phyloP scores from a whole-genome alignment of 2,797 vertebrate genomes.

The Cyclopterus lumpus region DNA sequence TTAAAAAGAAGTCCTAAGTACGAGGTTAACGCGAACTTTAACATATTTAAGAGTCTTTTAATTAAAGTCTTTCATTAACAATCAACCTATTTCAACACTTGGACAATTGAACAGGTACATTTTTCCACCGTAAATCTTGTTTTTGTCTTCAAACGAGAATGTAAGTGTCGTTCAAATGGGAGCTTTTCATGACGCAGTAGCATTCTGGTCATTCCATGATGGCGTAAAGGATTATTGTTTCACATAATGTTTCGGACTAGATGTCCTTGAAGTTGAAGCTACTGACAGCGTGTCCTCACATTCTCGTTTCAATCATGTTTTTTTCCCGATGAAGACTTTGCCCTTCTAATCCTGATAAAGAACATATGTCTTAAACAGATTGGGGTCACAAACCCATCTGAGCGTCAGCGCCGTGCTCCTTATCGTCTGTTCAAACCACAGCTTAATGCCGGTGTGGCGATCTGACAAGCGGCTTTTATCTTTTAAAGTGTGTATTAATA shows the following conservation, averaged over 20 bases:
- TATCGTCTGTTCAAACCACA: slow-evolving; percentile 1
- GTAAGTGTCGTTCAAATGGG: not conserved
- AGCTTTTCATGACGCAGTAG: slow-evolving; percentile 9
- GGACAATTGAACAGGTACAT: not conserved
- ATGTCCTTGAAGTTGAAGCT: slow-evolving; percentile 54
- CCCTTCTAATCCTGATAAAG: slow-evolving; percentile 60
- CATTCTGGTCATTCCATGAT: slow-evolving; percentile 20
- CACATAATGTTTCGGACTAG: slow-evolving; percentile 23
- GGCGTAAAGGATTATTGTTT: slow-evolving; percentile 31
- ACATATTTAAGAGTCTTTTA: not conserved
- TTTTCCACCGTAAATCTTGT: not conserved
- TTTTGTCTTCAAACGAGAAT: not conserved
- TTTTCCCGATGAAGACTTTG: slow-evolving; percentile 33
- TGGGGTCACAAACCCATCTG: slow-evolving; percentile 58
- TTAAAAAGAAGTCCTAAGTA: not conserved
- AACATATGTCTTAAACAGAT: slow-evolving; percentile 65
- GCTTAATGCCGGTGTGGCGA: not conserved
- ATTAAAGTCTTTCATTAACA: not conserved
- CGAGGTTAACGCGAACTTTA: not conserved
- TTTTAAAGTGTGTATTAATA: not conserved
- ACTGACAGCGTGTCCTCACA: slow-evolving; percentile 23
- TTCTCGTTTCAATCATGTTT: slow-evolving; percentile 33
- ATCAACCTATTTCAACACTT: not conserved
- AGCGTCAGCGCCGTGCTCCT: slow-evolving; percentile 7
- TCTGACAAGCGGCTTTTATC: not conserved